Percentiles rank a stretch among this genome's conserved stretches.
Conservation (phyloP, 2,797 vertebrate species). For the Manis javanica region DNA sequence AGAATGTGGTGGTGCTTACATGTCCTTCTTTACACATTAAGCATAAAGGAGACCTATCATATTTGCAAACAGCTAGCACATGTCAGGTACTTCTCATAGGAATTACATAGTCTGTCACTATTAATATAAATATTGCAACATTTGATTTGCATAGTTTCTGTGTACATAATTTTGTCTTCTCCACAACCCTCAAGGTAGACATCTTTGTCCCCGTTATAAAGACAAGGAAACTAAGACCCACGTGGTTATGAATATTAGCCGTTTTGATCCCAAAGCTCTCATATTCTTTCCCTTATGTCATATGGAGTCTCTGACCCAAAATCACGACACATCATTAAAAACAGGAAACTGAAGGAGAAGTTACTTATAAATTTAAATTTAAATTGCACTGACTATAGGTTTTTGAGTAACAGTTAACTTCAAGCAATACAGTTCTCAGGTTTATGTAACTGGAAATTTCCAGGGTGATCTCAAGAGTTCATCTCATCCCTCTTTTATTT, state of each 20-base stretch:
- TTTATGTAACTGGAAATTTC: neutral
- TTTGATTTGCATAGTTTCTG: neutral
- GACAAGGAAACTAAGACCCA: neutral
- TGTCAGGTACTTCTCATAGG: neutral
- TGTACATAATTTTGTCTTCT: neutral
- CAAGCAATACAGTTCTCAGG: neutral
- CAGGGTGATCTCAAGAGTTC: neutral
- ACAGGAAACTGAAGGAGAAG: slow-evolving; percentile 1
- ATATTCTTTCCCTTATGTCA: neutral
- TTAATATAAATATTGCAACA: neutral
- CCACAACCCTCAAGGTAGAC: neutral
- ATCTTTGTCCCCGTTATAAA: neutral
- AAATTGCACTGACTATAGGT: neutral
- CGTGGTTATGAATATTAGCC: neutral
- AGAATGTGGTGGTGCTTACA: neutral
- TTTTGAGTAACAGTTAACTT: neutral
- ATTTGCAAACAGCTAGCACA: neutral
- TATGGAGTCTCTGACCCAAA: neutral
- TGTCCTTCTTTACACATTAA: neutral
- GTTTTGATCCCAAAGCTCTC: neutral
- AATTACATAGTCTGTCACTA: neutral
- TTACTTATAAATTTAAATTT: slow-evolving; percentile 23
- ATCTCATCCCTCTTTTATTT: neutral
- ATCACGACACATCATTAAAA: neutral
- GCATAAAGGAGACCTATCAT: neutral